Evolutionary conservation across 2,113 vertebrate species (phyloP).

Genomic region (Bagarius yarrelli): DNA sequence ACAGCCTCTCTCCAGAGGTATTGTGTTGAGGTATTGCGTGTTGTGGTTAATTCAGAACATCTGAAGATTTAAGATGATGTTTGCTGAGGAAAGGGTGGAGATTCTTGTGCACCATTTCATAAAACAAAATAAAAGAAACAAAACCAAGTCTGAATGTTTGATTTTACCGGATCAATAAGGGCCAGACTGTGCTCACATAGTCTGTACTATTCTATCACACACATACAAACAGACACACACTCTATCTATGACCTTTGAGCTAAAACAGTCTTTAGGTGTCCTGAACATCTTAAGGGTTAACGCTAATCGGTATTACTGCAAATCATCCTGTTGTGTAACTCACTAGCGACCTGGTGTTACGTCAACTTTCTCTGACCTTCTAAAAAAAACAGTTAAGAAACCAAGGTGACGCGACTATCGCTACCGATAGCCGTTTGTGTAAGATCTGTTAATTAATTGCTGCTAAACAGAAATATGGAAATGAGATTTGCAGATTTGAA

Average conservation of each 20-base stretch:
- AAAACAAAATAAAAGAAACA: too few species aligned
- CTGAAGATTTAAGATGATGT: neutral
- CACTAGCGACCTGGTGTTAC: neutral
- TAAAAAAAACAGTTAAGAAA: too few species aligned
- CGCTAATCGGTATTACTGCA: slow-evolving; percentile 63
- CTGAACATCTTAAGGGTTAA: slow-evolving; percentile 27
- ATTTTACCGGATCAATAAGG: too few species aligned
- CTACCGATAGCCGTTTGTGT: neutral
- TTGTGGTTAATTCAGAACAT: neutral
- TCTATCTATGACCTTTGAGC: neutral
- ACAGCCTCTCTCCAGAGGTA: neutral
- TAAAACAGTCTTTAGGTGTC: neutral
- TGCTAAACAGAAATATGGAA: neutral
- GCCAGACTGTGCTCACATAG: too few species aligned
- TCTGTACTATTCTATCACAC: too few species aligned
- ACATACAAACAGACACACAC: neutral
- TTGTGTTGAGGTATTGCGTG: neutral
- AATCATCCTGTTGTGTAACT: slow-evolving; percentile 64
- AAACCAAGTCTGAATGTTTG: too few species aligned
- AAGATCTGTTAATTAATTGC: neutral
- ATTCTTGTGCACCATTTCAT: too few species aligned
- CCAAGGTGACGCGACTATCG: too few species aligned
- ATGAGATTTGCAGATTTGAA: neutral
- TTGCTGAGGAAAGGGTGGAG: too few species aligned
- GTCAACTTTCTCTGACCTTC: neutral